These are phyloP conservation scores for Anneissia japonica DNA, from an alignment of 35 echinoderm and acorn worm genomes.

Conservation along the genomic window DNA sequence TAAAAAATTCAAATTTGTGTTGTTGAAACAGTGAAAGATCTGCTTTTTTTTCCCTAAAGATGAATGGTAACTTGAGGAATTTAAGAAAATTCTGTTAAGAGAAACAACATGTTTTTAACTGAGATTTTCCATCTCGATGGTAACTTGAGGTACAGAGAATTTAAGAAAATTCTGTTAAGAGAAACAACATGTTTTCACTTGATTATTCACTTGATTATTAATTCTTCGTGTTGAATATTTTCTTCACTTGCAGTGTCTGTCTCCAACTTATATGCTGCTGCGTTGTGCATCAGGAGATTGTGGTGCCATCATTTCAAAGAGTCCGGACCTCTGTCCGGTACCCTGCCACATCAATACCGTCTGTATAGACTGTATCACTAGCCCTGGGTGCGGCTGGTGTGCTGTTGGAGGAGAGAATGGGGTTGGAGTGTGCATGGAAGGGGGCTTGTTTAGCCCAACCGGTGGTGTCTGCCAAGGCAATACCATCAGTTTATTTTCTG, in stretches of 20 bases:
- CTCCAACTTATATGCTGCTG: conserved; percentile 66
- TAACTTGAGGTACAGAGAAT: too few species aligned
- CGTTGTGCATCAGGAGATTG: conserved; percentile 66
- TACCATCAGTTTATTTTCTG: background rate
- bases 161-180: too few species aligned
- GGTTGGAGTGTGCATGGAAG: conserved; percentile 78
- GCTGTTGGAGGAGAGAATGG: conserved; percentile 46
- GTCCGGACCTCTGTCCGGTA: conserved; percentile 28
- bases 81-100: too few species aligned
- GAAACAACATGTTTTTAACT: too few species aligned
- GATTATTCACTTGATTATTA: too few species aligned
- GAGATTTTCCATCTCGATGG: too few species aligned
- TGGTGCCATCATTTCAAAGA: conserved; percentile 45
- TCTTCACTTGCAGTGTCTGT: conserved; percentile 65
- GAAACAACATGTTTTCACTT: too few species aligned
- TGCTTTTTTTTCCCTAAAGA: too few species aligned
- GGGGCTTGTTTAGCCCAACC: conserved; percentile 46
- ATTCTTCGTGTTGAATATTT: background rate
- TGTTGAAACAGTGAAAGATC: too few species aligned
- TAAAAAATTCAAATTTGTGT: too few species aligned
- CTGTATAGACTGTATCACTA: conserved; percentile 56
- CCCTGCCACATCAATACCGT: conserved; percentile 50
- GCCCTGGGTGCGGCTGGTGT: conserved; percentile 88
- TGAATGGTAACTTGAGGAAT: too few species aligned
- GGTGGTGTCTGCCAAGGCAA: conserved; percentile 33